These are phyloP conservation scores for Cryptus armator DNA, from an alignment of 2,888 invertebrate species.

Conservation along the genomic window DNA sequence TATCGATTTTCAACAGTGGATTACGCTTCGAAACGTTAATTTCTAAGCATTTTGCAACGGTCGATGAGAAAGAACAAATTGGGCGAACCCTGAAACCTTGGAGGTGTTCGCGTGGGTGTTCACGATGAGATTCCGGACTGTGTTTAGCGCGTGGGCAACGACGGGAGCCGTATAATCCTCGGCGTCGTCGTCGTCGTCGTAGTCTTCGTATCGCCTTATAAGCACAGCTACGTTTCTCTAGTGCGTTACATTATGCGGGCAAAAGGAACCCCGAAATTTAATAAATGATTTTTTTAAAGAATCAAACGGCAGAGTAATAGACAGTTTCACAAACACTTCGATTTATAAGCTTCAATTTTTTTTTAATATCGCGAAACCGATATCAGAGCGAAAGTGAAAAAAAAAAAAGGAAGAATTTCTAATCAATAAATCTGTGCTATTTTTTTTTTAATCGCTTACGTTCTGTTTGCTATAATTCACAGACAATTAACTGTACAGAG, in stretches of 20 bases:
- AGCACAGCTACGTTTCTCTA: conserved; percentile 57
- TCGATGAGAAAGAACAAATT: conserved; percentile 16
- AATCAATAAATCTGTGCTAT: neutral
- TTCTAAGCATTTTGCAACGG: neutral
- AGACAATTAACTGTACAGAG: conserved; percentile 7
- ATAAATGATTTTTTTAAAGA: neutral
- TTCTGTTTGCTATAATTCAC: neutral
- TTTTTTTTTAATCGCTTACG: neutral
- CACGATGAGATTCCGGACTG: conserved; percentile 29
- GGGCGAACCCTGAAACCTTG: conserved; percentile 39
- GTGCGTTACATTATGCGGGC: conserved; percentile 20
- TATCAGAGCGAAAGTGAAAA: neutral
- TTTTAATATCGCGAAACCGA: neutral
- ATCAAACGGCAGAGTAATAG: neutral
- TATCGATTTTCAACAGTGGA: neutral
- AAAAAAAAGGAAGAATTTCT: neutral
- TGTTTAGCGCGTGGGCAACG: conserved; percentile 61
- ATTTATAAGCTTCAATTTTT: too few species aligned
- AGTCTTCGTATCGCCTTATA: conserved; percentile 64
- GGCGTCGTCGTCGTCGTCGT: conserved; percentile 31
- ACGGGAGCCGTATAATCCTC: conserved; percentile 27
- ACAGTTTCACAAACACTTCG: too few species aligned
- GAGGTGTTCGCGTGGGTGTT: conserved; percentile 46
- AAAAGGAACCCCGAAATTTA: conserved; percentile 1
- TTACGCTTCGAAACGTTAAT: neutral